Percentiles rank a stretch among this genome's conserved stretches.
Evolutionary conservation across 2,888 invertebrate species (phyloP).

Genomic region (Nemotelus pantherinus): DNA sequence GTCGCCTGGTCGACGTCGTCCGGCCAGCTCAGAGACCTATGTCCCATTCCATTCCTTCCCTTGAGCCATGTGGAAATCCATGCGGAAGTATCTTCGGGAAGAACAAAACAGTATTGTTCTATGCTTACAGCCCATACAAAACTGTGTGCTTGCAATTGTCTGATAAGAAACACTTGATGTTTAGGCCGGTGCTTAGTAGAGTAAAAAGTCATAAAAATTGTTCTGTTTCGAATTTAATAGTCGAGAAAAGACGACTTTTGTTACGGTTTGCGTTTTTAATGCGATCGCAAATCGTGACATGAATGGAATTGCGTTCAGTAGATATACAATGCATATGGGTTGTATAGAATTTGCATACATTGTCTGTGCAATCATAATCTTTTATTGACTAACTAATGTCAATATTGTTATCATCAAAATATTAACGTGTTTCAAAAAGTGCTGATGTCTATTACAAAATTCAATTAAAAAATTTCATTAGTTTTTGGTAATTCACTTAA

Average conservation of each 20-base stretch:
- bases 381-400: background rate
- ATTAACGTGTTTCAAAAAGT: too few relatives aligned
- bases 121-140: background rate
- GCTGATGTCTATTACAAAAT: too few relatives aligned
- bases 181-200: background rate
- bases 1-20: background rate
- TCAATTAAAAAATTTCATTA: too few relatives aligned
- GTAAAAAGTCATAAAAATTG: conserved; percentile 2
- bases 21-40: background rate
- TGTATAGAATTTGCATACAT: background rate
- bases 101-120: conserved; percentile 5
- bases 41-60: background rate
- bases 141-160: background rate
- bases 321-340: background rate
- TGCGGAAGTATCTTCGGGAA: conserved; percentile 5
- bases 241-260: conserved; percentile 28
- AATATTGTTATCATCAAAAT: background rate
- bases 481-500: too few relatives aligned
- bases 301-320: background rate
- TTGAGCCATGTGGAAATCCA: conserved; percentile 8
- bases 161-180: background rate
- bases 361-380: background rate
- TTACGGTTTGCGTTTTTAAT: conserved; percentile 28
- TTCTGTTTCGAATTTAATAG: conserved; percentile 13
- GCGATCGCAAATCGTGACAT: conserved; percentile 4